A percentile compares a stretch with the other conserved stretches of the same genome.
Conservation (phyloP, 2,888 invertebrate genomes). For the Ariolimax columbianus region DNA sequence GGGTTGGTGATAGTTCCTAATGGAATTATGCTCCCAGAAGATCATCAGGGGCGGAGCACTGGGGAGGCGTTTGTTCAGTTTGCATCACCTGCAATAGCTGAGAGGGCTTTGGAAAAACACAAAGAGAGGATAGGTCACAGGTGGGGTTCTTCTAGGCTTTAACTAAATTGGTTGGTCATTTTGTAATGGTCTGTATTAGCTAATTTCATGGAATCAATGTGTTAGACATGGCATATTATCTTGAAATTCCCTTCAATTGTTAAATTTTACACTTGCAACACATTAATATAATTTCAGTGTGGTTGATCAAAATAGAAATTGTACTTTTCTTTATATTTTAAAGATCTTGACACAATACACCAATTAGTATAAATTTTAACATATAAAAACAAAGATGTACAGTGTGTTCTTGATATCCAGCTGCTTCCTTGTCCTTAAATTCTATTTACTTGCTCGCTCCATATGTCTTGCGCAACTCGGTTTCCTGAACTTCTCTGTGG, state of each 20-base stretch:
- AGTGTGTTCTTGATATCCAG: too few relatives aligned
- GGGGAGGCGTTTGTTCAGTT: constrained; percentile 99
- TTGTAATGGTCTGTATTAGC: constrained; percentile 27
- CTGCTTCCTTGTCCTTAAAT: too few relatives aligned
- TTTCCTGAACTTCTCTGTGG: too few relatives aligned
- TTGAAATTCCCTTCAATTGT: constrained; percentile 17
- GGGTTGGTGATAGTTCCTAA: constrained; percentile 98
- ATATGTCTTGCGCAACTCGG: too few relatives aligned
- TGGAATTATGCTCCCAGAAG: constrained; percentile 98
- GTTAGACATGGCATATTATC: not conserved
- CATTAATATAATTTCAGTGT: not conserved
- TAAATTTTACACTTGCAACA: not conserved
- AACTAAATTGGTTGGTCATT: constrained; percentile 35
- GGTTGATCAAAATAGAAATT: not conserved
- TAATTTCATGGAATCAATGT: not conserved
- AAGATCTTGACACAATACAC: too few relatives aligned
- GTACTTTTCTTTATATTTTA: not conserved
- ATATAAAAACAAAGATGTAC: too few relatives aligned
- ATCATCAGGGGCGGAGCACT: constrained; percentile 97
- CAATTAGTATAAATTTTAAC: too few relatives aligned
- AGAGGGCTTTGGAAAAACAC: constrained; percentile 97
- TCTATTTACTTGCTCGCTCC: too few relatives aligned
- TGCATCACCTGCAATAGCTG: constrained; percentile 96
- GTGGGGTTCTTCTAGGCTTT: constrained; percentile 81
- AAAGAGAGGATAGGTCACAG: constrained; percentile 99